phyloP scores from a whole-genome alignment of 2,797 vertebrate genomes.

The Synaphobranchus kaupii region DNA sequence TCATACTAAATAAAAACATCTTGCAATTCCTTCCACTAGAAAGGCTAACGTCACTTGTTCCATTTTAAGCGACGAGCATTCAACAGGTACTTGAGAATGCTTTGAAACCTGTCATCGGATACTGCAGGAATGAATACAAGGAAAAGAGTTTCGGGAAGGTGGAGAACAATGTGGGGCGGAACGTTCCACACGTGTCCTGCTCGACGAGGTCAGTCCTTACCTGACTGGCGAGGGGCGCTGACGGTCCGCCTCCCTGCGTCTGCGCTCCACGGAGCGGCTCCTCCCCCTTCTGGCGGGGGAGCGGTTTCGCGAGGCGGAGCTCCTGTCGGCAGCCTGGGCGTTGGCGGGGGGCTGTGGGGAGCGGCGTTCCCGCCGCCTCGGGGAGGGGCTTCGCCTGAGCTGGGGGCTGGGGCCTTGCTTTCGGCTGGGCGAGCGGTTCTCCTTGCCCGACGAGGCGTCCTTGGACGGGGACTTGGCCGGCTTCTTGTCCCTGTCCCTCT shows the following conservation, averaged over 20 bases:
- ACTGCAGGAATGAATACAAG: neutral
- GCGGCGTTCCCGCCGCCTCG: conserved; percentile 81
- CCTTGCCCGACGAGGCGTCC: conserved; percentile 94
- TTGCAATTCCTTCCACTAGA: neutral
- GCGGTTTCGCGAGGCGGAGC: conserved; percentile 83
- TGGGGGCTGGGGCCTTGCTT: conserved; percentile 80
- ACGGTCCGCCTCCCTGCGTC: conserved; percentile 85
- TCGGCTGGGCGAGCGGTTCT: conserved; percentile 89
- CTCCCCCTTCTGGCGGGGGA: conserved; percentile 82
- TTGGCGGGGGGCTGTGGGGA: conserved; percentile 70
- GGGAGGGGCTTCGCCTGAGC: conserved; percentile 84
- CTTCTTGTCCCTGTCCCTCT: conserved; percentile 84
- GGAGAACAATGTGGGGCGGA: neutral
- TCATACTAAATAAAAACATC: neutral
- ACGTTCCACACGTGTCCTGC: neutral
- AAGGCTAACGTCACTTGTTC: neutral
- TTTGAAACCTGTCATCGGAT: neutral
- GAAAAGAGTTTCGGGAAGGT: neutral
- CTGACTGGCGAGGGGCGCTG: conserved; percentile 87
- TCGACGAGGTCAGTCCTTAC: conserved; percentile 59
- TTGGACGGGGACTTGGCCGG: conserved; percentile 93
- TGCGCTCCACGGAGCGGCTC: conserved; percentile 85
- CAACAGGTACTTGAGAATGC: neutral
- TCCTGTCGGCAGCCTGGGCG: conserved; percentile 66
- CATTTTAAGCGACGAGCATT: neutral